Base-by-base conservation (phyloP, 2,113 vertebrate species). In the Malurus elegans region DNA sequence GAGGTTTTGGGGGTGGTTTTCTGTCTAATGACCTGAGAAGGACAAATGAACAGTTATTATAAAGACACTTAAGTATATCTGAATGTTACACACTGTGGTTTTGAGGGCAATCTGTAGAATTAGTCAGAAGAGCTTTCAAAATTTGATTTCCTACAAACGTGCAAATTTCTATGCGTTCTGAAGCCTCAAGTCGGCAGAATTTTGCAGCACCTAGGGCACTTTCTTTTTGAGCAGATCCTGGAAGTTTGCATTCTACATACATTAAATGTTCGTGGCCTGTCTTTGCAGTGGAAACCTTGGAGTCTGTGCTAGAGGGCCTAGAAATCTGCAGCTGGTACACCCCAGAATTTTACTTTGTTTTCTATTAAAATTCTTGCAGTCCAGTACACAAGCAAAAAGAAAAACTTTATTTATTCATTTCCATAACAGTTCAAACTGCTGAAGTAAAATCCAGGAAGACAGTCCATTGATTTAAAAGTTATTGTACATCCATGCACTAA, bases 111-210 rank as follows among this genome's bases (percentile, higher is more conserved):
- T 38, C 32, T 67, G 24, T 57, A 60, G 26, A 60, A 66, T 45
- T 74, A 88, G 51, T 82, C 60, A 66, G 79, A 81, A 90, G 18
- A 92, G 11, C 60, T 88, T 95, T 95, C 56, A 86, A 32, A 86
- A 57, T 48, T 80, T 64, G 0, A 42, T 84, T 86, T 84, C 24
- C 25, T 74, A 40, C 36, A 57, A 78, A 88, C 1, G 1, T 71
- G 21, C 28, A 36, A 16, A 65, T 81, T 84, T 93, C 56, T 79
- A 0, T 81, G 19, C 32, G 40, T 57, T 90, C 57, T 65, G 40
- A 95, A 81, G 13, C 26, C 51, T 88, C 50, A 24, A 48, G 74
- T 54, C 26, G 24, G 40, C 26, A 72, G 71, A 66, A 65, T 86
- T 95, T 61, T 84, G 60, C 20, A 21, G 60, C 51, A 90, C 29